Evolutionary conservation across 2,888 invertebrate genomes (phyloP).

Genomic region (Polyploca ridens): DNA sequence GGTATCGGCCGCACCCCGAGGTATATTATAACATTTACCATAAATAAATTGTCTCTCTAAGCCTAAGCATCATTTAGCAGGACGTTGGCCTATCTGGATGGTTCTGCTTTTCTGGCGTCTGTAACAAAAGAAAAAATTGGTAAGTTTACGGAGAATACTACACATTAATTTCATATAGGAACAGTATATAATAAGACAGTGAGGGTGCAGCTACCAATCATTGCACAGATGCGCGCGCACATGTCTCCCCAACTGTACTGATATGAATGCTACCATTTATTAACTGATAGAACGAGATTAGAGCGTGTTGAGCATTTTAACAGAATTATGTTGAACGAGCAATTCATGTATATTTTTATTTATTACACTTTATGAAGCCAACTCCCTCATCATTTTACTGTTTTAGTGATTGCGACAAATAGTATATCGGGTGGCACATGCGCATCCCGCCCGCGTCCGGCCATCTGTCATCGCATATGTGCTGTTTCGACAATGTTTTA

Average conservation of each 20-base stretch:
- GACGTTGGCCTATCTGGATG: slow-evolving; percentile 84
- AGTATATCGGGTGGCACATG: slow-evolving; percentile 70
- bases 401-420: slow-evolving; percentile 73
- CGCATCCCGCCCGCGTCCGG: slow-evolving; percentile 75
- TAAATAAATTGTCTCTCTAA: slow-evolving; percentile 72
- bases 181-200: slow-evolving; percentile 50
- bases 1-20: slow-evolving; percentile 57
- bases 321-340: slow-evolving; percentile 17
- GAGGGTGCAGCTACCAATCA: slow-evolving; percentile 61
- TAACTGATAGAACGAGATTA: slow-evolving; percentile 36
- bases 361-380: slow-evolving; percentile 37
- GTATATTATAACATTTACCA: slow-evolving; percentile 69
- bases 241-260: slow-evolving; percentile 47
- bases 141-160: slow-evolving; percentile 39
- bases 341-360: slow-evolving; percentile 36
- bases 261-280: slow-evolving; percentile 38
- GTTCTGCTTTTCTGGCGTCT: slow-evolving; percentile 87
- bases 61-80: slow-evolving; percentile 67
- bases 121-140: slow-evolving; percentile 76
- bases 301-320: slow-evolving; percentile 21
- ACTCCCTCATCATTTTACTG: slow-evolving; percentile 49
- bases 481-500: slow-evolving; percentile 77
- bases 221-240: slow-evolving; percentile 75
- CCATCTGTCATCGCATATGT: slow-evolving; percentile 82
- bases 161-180: slow-evolving; percentile 34